Evolutionary conservation across 2,113 vertebrate genomes (phyloP).

Genomic region (Rhinoderma darwinii): DNA sequence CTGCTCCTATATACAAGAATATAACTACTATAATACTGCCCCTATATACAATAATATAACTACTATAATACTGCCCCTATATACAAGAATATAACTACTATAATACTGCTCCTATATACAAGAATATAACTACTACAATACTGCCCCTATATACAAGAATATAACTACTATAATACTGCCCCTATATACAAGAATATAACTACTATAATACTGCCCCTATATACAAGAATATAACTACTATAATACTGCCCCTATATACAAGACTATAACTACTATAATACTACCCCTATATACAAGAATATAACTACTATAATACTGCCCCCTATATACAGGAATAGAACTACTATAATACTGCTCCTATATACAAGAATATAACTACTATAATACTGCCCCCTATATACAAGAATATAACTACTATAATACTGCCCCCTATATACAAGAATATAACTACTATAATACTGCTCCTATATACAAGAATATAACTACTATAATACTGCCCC

Average conservation of each 20-base stretch:
- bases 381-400: not conserved
- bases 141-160: too few species aligned
- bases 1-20: too few species aligned
- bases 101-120: too few species aligned
- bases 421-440: not conserved
- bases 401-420: constrained; percentile 10
- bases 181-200: not conserved
- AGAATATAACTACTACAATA: too few species aligned
- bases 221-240: not conserved
- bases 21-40: too few species aligned
- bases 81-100: too few species aligned
- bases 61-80: too few species aligned
- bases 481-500: constrained; percentile 8
- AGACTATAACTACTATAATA: not conserved
- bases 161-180: not conserved
- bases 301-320: constrained; percentile 8
- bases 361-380: constrained; percentile 2
- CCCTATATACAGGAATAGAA: not conserved
- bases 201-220: not conserved
- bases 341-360: constrained; percentile 3
- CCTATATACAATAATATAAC: too few species aligned
- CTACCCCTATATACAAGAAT: not conserved
- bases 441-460: constrained; percentile 9
- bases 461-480: not conserved
- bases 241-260: not conserved